Evolutionary conservation across 2,888 invertebrate genomes (phyloP).

Genomic region (Scrobipalpa atriplicella): DNA sequence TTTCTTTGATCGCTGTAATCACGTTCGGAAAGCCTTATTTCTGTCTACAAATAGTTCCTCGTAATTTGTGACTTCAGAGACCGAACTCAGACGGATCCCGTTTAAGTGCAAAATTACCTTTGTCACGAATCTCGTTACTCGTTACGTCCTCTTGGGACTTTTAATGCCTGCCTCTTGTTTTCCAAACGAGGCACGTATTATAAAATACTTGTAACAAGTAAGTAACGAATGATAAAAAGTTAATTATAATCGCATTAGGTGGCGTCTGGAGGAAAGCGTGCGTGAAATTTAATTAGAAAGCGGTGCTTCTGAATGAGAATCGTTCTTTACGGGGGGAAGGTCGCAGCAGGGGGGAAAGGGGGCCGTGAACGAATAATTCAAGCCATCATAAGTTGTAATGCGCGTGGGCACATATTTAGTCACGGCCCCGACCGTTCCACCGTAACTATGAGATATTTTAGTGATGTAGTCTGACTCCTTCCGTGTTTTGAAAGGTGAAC

Average conservation of each 20-base stretch:
- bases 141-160: conserved; percentile 17
- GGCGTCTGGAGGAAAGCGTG: conserved; percentile 64
- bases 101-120: conserved; percentile 28
- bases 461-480: conserved; percentile 1
- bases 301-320: conserved; percentile 61
- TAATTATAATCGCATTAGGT: conserved; percentile 68
- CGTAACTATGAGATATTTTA: conserved; percentile 39
- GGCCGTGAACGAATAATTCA: conserved; percentile 58
- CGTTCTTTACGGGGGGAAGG: conserved; percentile 37
- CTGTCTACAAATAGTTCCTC: conserved; percentile 25
- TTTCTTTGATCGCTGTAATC: conserved; percentile 32
- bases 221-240: conserved; percentile 57
- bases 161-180: conserved; percentile 5
- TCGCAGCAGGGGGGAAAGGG: conserved; percentile 33
- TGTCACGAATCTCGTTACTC: conserved; percentile 26
- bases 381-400: conserved; percentile 65
- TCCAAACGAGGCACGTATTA: conserved; percentile 35
- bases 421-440: conserved; percentile 62
- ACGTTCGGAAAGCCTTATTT: conserved; percentile 34
- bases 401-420: conserved; percentile 77
- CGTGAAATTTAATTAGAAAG: conserved; percentile 72
- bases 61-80: conserved; percentile 26
- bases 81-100: conserved; percentile 13
- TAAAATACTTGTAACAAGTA: conserved; percentile 37
- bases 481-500: neutral